Base-by-base conservation (phyloP, 1,140 invertebrate species). In the Diabrotica undecimpunctata region DNA sequence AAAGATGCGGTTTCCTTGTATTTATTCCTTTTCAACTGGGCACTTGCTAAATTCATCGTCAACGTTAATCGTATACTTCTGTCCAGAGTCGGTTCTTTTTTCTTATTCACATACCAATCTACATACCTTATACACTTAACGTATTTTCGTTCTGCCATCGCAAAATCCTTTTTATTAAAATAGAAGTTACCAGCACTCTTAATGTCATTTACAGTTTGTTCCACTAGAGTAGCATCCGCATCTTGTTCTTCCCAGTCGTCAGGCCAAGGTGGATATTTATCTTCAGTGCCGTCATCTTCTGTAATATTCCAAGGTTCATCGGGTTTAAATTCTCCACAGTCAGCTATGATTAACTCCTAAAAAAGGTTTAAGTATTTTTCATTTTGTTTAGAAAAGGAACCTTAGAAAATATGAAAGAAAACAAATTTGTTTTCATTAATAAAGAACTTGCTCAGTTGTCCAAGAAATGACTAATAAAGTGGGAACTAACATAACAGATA, bases 111-210 rank as follows among this genome's bases (percentile, higher is more conserved):
- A 66, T 83, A 83, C 81, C 84, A 85, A 11, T 83, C 73, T 58
- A 87, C 83, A 75, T 90, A 93, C 62, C 89, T 81, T 66, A 90
- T 77, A 6, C 87, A 85, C 80, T 93, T 93, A 56, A 83, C 84
- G 74, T 93, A 93, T 72, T 92, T 92, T 69, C 82, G 81, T 64
- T 83, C 81, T 11, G 91, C 88, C 54, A 82, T 79, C 0, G 76
- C 57, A 77, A 81, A 91, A 57, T 87, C 80, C 52, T 86, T 80
- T 61, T 83, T 81, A 54, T 80, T 80, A 79, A 84, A 93, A 75
- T 84, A 87, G 70, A 80, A 66, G 80, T 92, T 92, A 25, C 91
- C 91, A 11, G 89, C 85, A 66, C 84, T 77, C 76, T 91, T 91
- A 52, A 93, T 88, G 67, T 81, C 81, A 39, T 78, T 80, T 39